phyloP scores from a whole-genome alignment of 2,797 vertebrate species.

The Thalassophryne amazonica region DNA sequence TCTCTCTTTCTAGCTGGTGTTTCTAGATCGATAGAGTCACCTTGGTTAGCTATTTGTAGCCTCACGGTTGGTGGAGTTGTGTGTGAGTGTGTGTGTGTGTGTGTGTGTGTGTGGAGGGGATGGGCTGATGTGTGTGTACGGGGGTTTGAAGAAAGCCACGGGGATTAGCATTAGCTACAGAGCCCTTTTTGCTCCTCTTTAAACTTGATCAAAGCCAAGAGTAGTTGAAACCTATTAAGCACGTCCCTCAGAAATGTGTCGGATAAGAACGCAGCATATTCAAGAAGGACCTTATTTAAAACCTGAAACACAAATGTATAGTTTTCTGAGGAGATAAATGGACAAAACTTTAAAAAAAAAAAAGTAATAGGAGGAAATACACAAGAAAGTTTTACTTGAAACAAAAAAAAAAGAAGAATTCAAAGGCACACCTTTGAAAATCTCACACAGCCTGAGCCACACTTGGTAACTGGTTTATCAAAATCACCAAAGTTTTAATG shows the following conservation, averaged over 20 bases:
- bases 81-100: slow-evolving; percentile 41
- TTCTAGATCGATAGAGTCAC: slow-evolving; percentile 82
- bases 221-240: slow-evolving; percentile 81
- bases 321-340: slow-evolving; percentile 49
- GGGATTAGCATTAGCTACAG: slow-evolving; percentile 79
- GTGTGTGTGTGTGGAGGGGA: slow-evolving; percentile 47
- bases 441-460: slow-evolving; percentile 63
- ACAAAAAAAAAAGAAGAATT: slow-evolving; percentile 49
- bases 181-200: slow-evolving; percentile 80
- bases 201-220: slow-evolving; percentile 82
- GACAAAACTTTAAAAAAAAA: slow-evolving; percentile 24
- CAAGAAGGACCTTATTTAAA: slow-evolving; percentile 57
- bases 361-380: slow-evolving; percentile 27
- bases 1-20: slow-evolving; percentile 55
- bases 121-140: slow-evolving; percentile 46
- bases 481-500: slow-evolving; percentile 70
- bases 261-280: slow-evolving; percentile 62
- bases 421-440: slow-evolving; percentile 74
- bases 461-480: slow-evolving; percentile 76
- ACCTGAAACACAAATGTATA: slow-evolving; percentile 53
- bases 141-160: slow-evolving; percentile 67
- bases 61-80: slow-evolving; percentile 67
- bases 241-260: slow-evolving; percentile 68
- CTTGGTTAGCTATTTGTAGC: slow-evolving; percentile 84
- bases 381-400: slow-evolving; percentile 57